phyloP scores from a whole-genome alignment of 2,797 vertebrate species.

The Xiphorhynchus erythropygius region DNA sequence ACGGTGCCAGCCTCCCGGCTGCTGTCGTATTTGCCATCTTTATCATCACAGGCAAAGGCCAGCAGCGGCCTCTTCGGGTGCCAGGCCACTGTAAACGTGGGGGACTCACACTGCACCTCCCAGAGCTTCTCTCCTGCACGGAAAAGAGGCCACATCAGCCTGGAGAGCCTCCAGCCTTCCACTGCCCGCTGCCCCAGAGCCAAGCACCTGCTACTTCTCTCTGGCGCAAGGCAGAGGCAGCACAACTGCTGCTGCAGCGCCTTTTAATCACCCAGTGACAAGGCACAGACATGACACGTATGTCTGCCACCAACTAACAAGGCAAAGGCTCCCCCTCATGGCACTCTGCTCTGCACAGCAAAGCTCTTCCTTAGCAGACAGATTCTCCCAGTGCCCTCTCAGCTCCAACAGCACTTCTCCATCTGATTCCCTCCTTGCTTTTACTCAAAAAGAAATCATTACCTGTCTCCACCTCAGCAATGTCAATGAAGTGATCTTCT shows the following conservation, averaged over 20 bases:
- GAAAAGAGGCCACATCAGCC: not conserved
- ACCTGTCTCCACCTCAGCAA: slow-evolving; percentile 97
- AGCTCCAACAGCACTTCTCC: not conserved
- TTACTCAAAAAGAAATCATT: not conserved
- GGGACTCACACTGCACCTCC: slow-evolving; percentile 97
- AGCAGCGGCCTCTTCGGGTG: slow-evolving; percentile 93
- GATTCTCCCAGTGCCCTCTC: not conserved
- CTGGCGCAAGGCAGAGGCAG: not conserved
- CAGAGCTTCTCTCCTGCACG: slow-evolving; percentile 92
- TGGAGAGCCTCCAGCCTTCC: not conserved
- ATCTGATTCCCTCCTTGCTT: not conserved
- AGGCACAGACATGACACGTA: not conserved
- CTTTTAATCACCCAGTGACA: not conserved
- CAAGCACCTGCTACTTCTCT: not conserved
- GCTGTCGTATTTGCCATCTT: slow-evolving; percentile 97
- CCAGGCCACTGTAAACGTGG: slow-evolving; percentile 97
- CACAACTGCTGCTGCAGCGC: not conserved
- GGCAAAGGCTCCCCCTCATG: slow-evolving; percentile 15
- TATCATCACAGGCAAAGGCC: slow-evolving; percentile 97
- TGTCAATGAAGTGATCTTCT: slow-evolving; percentile 98
- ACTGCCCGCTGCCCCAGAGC: not conserved
- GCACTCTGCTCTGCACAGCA: not conserved
- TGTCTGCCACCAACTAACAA: not conserved
- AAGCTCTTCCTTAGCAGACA: not conserved
- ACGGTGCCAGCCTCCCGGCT: slow-evolving; percentile 95